phyloP scores from a whole-genome alignment of 2,888 invertebrate genomes.

The Hanleya hanleyi region DNA sequence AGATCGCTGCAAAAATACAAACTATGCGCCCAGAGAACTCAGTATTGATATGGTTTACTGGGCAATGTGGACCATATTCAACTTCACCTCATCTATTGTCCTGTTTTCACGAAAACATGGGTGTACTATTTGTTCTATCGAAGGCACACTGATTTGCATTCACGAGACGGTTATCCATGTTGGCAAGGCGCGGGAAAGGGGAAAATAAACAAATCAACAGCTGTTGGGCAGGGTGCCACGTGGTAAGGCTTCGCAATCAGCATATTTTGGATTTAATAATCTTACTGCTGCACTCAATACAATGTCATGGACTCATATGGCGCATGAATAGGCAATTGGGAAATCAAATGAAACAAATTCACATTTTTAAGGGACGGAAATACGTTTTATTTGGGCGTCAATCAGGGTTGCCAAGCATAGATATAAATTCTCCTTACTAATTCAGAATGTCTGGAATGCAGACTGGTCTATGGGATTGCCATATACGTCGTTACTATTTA shows the following conservation, averaged over 20 bases:
- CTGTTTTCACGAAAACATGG: slow-evolving; percentile 37
- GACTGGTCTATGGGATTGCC: slow-evolving; percentile 63
- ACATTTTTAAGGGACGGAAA: too few relatives aligned
- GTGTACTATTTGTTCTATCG: slow-evolving; percentile 50
- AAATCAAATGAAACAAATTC: too few relatives aligned
- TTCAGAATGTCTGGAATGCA: slow-evolving; percentile 66
- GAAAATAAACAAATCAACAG: slow-evolving; percentile 67
- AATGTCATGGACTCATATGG: too few relatives aligned
- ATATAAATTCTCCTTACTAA: slow-evolving; percentile 27
- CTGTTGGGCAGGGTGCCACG: slow-evolving; percentile 48
- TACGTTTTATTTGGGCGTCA: too few relatives aligned
- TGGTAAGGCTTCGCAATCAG: neutral
- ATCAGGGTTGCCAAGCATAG: too few relatives aligned
- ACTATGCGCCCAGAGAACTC: too few relatives aligned
- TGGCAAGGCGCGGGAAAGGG: slow-evolving; percentile 71
- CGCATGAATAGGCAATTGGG: too few relatives aligned
- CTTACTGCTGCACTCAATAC: neutral
- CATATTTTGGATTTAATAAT: neutral
- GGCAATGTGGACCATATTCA: too few relatives aligned
- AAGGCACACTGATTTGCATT: slow-evolving; percentile 34
- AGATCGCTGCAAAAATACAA: too few relatives aligned
- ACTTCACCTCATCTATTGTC: too few relatives aligned
- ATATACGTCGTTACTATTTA: slow-evolving; percentile 47
- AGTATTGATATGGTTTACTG: too few relatives aligned
- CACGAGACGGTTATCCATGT: slow-evolving; percentile 36